Conservation (phyloP, 92 coral and sea anemone species). For the Nematostella vectensis region DNA sequence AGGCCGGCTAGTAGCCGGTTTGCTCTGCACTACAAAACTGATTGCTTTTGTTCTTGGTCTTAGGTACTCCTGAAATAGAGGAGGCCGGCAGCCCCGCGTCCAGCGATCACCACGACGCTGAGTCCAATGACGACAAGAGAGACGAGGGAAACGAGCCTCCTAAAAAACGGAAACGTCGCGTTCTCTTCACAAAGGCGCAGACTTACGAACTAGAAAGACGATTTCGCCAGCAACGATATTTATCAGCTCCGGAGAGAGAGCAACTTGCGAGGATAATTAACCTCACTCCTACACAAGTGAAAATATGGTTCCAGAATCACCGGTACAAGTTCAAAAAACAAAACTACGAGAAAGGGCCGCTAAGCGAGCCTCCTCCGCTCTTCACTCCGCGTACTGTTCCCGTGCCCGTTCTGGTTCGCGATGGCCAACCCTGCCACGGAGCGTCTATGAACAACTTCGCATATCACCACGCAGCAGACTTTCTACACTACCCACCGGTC, state of each 20-base stretch:
- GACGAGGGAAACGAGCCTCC: constrained; percentile 70
- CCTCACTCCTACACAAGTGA: constrained; percentile 97
- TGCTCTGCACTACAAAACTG: constrained; percentile 13
- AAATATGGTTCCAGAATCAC: constrained; percentile 99
- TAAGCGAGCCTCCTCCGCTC: constrained; percentile 68
- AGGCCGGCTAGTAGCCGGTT: constrained; percentile 16
- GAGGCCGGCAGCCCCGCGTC: constrained; percentile 51
- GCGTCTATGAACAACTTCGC: constrained; percentile 60
- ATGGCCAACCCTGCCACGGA: constrained; percentile 84
- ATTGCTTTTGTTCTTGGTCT: constrained; percentile 15
- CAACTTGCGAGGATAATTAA: constrained; percentile 90
- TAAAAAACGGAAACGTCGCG: constrained; percentile 96
- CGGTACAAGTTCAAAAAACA: constrained; percentile 99
- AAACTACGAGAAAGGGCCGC: constrained; percentile 70
- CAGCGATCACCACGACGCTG: constrained; percentile 40
- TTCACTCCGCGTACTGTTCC: constrained; percentile 91
- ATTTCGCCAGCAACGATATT: constrained; percentile 89
- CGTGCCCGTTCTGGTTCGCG: constrained; percentile 80
- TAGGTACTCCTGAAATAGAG: constrained; percentile 21
- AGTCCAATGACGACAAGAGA: constrained; percentile 46
- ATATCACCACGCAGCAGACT: constrained; percentile 77
- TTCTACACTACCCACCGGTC: constrained; percentile 75
- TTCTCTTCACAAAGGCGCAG: constrained; percentile 94
- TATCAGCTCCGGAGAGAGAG: constrained; percentile 98
- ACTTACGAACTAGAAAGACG: constrained; percentile 97